Base-by-base conservation (phyloP, 2,797 vertebrate genomes). In the Atherinosoma microstoma region DNA sequence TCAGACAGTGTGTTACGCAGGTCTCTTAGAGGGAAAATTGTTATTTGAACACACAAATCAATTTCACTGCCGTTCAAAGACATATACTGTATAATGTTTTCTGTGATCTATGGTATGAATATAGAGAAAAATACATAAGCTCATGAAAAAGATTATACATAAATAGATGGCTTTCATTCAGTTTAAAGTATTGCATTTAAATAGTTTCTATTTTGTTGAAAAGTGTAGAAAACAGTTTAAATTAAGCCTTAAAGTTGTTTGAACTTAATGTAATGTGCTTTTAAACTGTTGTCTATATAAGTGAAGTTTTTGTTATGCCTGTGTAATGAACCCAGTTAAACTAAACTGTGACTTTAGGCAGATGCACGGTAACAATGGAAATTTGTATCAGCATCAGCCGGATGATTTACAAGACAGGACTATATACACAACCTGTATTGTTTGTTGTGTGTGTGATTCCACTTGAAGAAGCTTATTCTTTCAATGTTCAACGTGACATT, bases 381-480 rank as follows among this genome's bases (percentile, higher is more conserved):
- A 68, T 56, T 24, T 58, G 20, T 60, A 3, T 0, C 29, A 49
- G 34, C 34, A 32, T 75, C 73, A 54, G 67, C 12, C 16, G 56
- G 56, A 29, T 29, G 16, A 76, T 45, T 8, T 62, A 35, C 40
- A 74, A 40, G 62, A 51, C 40, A 49, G 57, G 38, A 53, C 59
- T 54, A 4, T 64, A 62, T 34, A 53, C 57, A 64, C 62, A 49
- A 35, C 36, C 56, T 27, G 34, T 53, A 61, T 56, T 73, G 49
- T 68, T 51, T 75, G 45, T 75, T 83, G 13, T 70, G 30, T 78
- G 58, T 77, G 10, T 59, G 35, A 71, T 24, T 85, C 30, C 29
- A 16, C 82, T 73, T 74, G 63, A 79, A 76, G 76, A 77, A 64
- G 49, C 40, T 51, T 69, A 22, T 72, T 80, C 30, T 82, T 42